phyloP scores from a whole-genome alignment of 2,113 vertebrate genomes.

The Poecile atricapillus region DNA sequence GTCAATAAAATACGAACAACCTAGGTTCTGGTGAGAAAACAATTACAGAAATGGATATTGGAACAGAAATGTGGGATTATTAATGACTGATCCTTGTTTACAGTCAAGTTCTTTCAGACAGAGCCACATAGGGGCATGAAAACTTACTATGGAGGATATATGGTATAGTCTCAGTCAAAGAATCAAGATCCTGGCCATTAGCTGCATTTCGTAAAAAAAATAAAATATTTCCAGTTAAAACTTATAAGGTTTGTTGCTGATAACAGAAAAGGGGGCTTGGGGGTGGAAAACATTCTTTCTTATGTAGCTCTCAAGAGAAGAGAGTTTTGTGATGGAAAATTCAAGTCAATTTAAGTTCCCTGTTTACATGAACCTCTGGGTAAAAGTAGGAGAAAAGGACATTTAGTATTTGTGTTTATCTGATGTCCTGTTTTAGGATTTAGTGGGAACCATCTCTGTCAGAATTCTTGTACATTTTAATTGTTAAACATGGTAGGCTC shows the following conservation, averaged over 20 bases:
- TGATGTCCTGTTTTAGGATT: not conserved
- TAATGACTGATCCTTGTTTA: not conserved
- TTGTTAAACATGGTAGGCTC: not conserved
- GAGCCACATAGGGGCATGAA: rapidly evolving
- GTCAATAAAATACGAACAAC: not conserved
- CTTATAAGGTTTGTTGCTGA: not conserved
- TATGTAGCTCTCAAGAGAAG: not conserved
- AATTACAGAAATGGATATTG: not conserved
- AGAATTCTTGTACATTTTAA: not conserved
- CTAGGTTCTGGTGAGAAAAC: not conserved
- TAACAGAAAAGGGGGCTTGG: not conserved
- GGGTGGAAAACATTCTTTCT: not conserved
- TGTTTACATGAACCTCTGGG: not conserved
- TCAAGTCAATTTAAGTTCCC: not conserved
- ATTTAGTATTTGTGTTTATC: not conserved
- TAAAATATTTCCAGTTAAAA: not conserved
- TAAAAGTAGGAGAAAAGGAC: not conserved
- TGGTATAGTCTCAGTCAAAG: not conserved
- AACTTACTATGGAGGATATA: not conserved
- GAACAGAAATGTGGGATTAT: not conserved
- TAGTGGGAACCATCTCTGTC: not conserved
- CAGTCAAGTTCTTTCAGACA: not conserved
- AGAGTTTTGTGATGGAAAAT: not conserved
- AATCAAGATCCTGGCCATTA: not conserved
- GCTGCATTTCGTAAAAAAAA: not conserved